A percentile compares a stretch with the other conserved stretches of the same genome.
These are phyloP conservation scores for Rhingia campestris DNA, from an alignment of 2,888 invertebrate species.

Conservation along the genomic window DNA sequence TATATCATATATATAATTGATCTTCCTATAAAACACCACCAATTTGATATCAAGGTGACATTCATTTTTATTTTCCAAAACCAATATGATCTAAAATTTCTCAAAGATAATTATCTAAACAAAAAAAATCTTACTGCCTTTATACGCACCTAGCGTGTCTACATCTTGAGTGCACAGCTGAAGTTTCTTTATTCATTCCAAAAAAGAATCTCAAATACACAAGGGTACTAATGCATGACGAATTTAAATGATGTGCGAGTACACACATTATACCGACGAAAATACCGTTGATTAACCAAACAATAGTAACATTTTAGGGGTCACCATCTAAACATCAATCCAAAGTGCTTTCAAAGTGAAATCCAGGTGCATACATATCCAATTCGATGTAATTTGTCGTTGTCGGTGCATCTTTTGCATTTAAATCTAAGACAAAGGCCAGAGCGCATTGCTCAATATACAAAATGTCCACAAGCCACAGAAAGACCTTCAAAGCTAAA, in stretches of 20 bases:
- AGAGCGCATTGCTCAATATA: conserved; percentile 32
- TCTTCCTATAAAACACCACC: no score
- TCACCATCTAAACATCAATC: conserved; percentile 12
- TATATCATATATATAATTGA: no score
- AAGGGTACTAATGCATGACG: conserved; percentile 45
- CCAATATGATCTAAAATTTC: no score
- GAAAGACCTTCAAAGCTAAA: conserved; percentile 35
- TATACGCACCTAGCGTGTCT: background rate
- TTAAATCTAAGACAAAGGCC: conserved; percentile 29
- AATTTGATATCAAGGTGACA: no score
- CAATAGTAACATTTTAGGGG: conserved; percentile 37
- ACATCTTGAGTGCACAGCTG: background rate
- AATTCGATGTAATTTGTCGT: background rate
- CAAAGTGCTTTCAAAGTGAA: conserved; percentile 39
- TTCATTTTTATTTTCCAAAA: no score
- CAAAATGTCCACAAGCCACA: conserved; percentile 11
- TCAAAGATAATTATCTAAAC: no score
- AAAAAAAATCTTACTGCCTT: no score
- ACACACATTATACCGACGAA: conserved; percentile 13
- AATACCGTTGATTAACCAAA: conserved; percentile 39
- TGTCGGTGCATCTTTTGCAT: conserved; percentile 53
- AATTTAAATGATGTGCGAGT: conserved; percentile 30
- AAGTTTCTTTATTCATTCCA: background rate
- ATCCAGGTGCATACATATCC: conserved; percentile 22
- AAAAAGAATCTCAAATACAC: conserved; percentile 16